Evolutionary conservation across 2,888 invertebrate species (phyloP).

Genomic region (Scrobipalpa atriplicella): DNA sequence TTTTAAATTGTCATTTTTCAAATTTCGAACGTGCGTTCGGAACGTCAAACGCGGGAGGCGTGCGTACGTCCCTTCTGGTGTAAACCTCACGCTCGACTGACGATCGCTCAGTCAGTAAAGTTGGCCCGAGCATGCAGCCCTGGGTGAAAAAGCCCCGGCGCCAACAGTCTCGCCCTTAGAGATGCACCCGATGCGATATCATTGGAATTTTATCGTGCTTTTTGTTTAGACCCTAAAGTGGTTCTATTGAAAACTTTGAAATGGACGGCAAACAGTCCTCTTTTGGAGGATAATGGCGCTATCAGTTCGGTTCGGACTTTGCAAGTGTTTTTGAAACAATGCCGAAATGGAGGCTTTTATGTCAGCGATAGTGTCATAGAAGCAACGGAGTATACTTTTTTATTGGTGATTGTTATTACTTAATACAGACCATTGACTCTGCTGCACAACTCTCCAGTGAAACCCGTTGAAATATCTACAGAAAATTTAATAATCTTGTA

Average conservation of each 20-base stretch:
- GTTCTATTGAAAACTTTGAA: constrained; percentile 15
- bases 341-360: constrained; percentile 8
- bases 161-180: constrained; percentile 80
- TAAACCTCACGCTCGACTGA: constrained; percentile 65
- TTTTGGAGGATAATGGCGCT: constrained; percentile 22
- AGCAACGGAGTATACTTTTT: no score
- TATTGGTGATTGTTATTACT: no score
- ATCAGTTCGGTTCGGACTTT: constrained; percentile 16
- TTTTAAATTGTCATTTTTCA: constrained; percentile 36
- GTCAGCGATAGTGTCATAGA: background rate
- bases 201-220: constrained; percentile 58
- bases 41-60: constrained; percentile 20
- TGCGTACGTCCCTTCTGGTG: constrained; percentile 49
- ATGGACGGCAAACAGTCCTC: constrained; percentile 20
- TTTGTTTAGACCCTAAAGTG: constrained; percentile 30
- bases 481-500: no score
- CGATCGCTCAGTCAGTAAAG: constrained; percentile 52
- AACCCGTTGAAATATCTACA: no score
- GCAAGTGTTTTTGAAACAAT: background rate
- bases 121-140: constrained; percentile 54
- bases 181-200: constrained; percentile 61
- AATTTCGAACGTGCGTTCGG: constrained; percentile 37
- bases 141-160: constrained; percentile 80
- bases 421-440: no score
- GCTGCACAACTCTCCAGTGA: no score